A percentile compares a stretch with the other conserved stretches of the same genome.
These are phyloP conservation scores for Heliconius congener DNA, from an alignment of 1,140 invertebrate genomes.

Conservation along the genomic window DNA sequence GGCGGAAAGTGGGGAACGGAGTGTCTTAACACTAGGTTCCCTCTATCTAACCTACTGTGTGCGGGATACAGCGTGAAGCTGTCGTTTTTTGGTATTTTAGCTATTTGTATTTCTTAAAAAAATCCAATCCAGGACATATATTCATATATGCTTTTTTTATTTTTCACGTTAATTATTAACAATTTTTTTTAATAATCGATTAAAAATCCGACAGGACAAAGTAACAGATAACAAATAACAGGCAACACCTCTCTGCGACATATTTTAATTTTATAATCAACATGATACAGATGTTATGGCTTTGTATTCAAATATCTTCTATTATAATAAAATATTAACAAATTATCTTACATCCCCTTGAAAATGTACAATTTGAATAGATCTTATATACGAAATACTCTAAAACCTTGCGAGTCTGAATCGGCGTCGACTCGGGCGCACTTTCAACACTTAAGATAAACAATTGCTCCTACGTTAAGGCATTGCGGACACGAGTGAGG, in stretches of 20 bases:
- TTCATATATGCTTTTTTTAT: too few species aligned
- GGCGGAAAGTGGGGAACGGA: too few species aligned
- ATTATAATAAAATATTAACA: constrained; percentile 81
- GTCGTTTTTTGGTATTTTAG: too few species aligned
- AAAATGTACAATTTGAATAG: constrained; percentile 80
- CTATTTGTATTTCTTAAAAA: too few species aligned
- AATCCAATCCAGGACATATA: too few species aligned
- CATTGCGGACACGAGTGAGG: constrained; percentile 35
- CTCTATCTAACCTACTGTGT: too few species aligned
- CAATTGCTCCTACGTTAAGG: constrained; percentile 60
- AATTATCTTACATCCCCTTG: constrained; percentile 80
- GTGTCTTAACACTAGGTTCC: too few species aligned
- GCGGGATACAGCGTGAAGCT: too few species aligned
- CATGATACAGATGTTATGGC: constrained; percentile 80
- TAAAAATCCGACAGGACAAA: not conserved
- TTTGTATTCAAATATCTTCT: constrained; percentile 78
- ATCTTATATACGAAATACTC: constrained; percentile 67
- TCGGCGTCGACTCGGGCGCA: constrained; percentile 56
- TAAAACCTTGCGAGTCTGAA: constrained; percentile 53
- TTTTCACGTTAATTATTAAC: too few species aligned
- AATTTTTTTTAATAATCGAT: too few species aligned
- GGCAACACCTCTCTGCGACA: constrained; percentile 44
- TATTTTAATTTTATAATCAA: constrained; percentile 79
- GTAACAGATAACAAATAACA: constrained; percentile 39
- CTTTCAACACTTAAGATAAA: constrained; percentile 59